Base-by-base conservation (phyloP, 1,140 invertebrate genomes). In the Lanistes nyassanus region DNA sequence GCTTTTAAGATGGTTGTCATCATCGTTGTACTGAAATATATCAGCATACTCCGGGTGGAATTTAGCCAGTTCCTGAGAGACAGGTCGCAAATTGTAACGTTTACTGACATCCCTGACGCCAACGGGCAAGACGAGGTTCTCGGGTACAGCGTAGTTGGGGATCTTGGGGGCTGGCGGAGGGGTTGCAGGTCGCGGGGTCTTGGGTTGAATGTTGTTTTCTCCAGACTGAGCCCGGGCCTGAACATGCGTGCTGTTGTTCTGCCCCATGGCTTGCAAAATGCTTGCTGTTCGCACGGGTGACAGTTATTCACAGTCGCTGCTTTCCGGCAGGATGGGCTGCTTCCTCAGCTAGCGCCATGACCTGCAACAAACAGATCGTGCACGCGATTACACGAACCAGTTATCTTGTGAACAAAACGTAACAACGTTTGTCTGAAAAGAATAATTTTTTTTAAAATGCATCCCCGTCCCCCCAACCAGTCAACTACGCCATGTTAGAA, bases 41-140 rank as follows among this genome's bases (percentile, higher is more conserved):
- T 84, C 80, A 34, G 80, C 80, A 60, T 68, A 81, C 1, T 84
- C 81, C 2, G 81, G 80, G 58, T 81, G 79, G 66, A 79, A 76
- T 68, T 81, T 82, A 34, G 76, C 78, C 21, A 84, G 58, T 64
- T 84, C 81, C 69, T 81, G 81, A 9, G 82, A 84, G 3, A 84
- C 80, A 21, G 82, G 82, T 26, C 80, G 65, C 9, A 84, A 70
- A 29, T 79, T 78, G 5, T 65, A 69, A n/a, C 76, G 34, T 21
- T 58, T 75, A n/a, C 53, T 42, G 4, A 23, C 51, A 37, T 79
- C 31, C 13, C 77, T 72, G 31, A 76, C 72, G 13, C 79, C 77
- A n/a, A 73, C 62, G 19, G 81, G 81, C 11, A 84, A 60, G 39
- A 84, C 82, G 29, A 58, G 70, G 74, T 84, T 84, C 64, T 81